Evolutionary conservation across 2,113 vertebrate genomes (phyloP).

Genomic region (Cyanoliseus patagonus): DNA sequence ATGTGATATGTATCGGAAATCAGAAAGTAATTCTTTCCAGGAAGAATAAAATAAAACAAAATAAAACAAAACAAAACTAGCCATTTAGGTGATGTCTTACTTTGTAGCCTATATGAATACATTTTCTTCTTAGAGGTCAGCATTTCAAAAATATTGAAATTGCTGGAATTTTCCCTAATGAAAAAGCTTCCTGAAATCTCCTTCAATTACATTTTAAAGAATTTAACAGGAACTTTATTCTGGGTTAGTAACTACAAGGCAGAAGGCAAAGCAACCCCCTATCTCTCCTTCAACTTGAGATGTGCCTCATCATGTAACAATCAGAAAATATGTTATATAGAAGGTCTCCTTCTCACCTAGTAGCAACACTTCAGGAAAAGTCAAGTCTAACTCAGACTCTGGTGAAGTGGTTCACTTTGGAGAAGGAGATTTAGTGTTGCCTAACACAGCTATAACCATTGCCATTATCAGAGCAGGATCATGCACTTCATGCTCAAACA

Average conservation of each 20-base stretch:
- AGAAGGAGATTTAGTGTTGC: not conserved
- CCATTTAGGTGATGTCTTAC: not conserved
- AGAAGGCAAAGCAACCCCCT: not conserved
- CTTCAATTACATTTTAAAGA: not conserved
- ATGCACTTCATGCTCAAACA: rapidly evolving
- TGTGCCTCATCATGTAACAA: rapidly evolving
- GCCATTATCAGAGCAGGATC: not conserved
- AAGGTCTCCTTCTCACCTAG: not conserved
- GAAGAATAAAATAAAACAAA: not conserved
- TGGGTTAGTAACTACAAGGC: not conserved
- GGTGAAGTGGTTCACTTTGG: not conserved
- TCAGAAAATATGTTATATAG: rapidly evolving
- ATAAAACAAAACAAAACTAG: not conserved
- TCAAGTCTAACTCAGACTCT: not conserved
- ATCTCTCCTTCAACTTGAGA: not conserved
- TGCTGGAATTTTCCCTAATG: not conserved
- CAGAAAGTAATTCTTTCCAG: not conserved
- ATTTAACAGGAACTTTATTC: not conserved
- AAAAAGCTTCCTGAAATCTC: not conserved
- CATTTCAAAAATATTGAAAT: not conserved
- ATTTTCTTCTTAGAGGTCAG: not conserved
- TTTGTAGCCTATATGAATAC: not conserved
- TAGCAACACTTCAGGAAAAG: not conserved
- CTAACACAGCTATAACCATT: rapidly evolving
- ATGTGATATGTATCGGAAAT: not conserved